Base-by-base conservation (phyloP, 2,797 vertebrate species). In the Pseudomugil gertrudae region DNA sequence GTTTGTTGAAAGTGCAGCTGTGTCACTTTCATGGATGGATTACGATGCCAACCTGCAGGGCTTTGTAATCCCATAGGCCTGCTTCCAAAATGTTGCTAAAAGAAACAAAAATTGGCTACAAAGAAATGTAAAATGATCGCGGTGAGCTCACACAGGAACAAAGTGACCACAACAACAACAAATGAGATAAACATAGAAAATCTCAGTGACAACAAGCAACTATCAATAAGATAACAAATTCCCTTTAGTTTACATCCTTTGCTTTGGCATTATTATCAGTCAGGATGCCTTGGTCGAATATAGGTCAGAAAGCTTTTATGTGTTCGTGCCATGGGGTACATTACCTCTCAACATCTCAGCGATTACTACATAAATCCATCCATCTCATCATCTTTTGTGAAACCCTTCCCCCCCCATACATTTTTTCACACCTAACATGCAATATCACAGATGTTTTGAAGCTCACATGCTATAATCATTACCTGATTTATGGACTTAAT, bases 1-100 rank as follows among this genome's bases (percentile, higher is more conserved):
- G 2, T 48, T 11, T 50, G 32, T n/a, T 52, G 7, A 66, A 75
- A 47, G 48, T 53, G 17, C 32, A 66, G 21, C 61, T 58, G 48
- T 5, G 10, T 59, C 35, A 30, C 14, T 52, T 54, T 36, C 27
- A 55, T 45, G 43, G 61, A 35, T 45, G 27, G 24, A 48, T 59
- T 58, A 43, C 24, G 19, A 10, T 58, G 65, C 21, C 30, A 3
- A n/a, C 17, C 48, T 33, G n/a, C 11, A 2, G 23, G 24, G 38
- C 32, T 9, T 0, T 52, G 15, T 57, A 57, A 43, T 24, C 21
- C 36, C 53, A 33, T 19, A 15, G 59, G 15, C 24, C 24, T 29
- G 35, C 24, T 17, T 40, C 26, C 6, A 21, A 57, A 64, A 57
- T 32, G 38, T 43, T 2, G 19, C 40, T 43, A 19, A 9, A 43